Evolutionary conservation across 2,888 invertebrate species (phyloP), one percentile per base, ranked within the genome.

Genomic region (Athalia cordata): DNA sequence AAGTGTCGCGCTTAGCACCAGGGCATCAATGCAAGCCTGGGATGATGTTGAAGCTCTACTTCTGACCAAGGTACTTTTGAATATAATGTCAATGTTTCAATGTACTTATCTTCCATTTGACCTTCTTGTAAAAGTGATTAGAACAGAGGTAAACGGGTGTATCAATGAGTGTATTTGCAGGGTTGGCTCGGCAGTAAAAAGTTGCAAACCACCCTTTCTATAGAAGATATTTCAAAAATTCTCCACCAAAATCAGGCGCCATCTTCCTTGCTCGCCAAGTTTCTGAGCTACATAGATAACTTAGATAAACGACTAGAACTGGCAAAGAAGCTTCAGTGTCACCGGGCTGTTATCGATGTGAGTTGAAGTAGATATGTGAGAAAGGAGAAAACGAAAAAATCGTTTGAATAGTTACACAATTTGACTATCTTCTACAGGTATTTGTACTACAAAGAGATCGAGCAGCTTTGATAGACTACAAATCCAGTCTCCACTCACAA

Each of bases 1-100:
- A 82, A 95, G 95, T 93, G 93, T 94, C 0, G 94, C 93, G 0
- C 84, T 95, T 0, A 93, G 93, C 81, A 93, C 93, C 0, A 92
- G 93, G 85, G 93, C 93, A 0, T 91, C 92, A 62, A 86, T 91
- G 1, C 91, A 91, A 78, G 92, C 93, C 57, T 94, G 94, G 94
- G 92, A 93, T 0, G 92, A 93, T 11, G 92, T 94, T 0, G 93
- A 94, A 85, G 90, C 91, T 62, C 87, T 94, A 9, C 92, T 94
- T 67, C 91, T 93, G 66, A 93, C 93, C 81, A 94, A 94, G 88
- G 94, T 94, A 86, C 85, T 57, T 72, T 57, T 49, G 65, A 2
- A 43, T 77, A 29, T 29, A 29, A 29, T 1, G 13, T 50, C 7
- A 29, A n/a, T 77, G 66, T 64, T 52, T 65, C 8, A 15, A 59